Conservation (phyloP, 2,113 vertebrate species). For the Platichthys flesus region DNA sequence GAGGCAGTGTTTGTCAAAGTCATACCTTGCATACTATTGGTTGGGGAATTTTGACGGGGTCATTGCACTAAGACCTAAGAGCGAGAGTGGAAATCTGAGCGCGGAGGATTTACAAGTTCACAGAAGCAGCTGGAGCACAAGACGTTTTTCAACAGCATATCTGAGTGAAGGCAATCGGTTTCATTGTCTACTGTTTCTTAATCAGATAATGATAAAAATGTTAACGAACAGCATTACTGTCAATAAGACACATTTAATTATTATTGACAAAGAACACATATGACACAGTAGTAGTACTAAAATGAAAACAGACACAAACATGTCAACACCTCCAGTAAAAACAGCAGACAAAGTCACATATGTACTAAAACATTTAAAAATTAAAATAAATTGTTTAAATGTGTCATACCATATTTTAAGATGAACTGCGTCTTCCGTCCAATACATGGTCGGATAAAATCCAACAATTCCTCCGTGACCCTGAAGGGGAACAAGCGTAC, state of each 20-base stretch:
- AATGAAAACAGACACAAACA: background rate
- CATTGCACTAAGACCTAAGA: background rate
- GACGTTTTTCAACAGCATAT: background rate
- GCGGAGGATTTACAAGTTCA: background rate
- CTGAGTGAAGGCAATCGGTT: background rate
- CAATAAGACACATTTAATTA: too few species aligned
- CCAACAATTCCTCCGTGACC: background rate
- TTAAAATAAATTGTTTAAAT: background rate
- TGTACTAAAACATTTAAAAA: background rate
- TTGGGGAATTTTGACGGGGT: background rate
- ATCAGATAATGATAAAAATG: too few species aligned
- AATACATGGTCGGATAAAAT: background rate
- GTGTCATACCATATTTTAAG: slow-evolving; percentile 30
- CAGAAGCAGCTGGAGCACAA: background rate
- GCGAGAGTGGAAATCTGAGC: background rate
- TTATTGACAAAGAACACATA: too few species aligned
- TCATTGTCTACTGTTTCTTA: too few species aligned
- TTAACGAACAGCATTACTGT: too few species aligned
- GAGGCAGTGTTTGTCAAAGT: too few species aligned
- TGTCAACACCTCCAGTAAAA: background rate
- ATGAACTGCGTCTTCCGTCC: slow-evolving; percentile 1
- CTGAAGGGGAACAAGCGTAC: background rate
- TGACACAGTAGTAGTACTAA: background rate
- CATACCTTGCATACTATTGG: too few species aligned
- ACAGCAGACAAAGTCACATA: background rate